These are phyloP conservation scores for Tachuris rubrigastra DNA, from an alignment of 2,113 vertebrate genomes.

Conservation along the genomic window DNA sequence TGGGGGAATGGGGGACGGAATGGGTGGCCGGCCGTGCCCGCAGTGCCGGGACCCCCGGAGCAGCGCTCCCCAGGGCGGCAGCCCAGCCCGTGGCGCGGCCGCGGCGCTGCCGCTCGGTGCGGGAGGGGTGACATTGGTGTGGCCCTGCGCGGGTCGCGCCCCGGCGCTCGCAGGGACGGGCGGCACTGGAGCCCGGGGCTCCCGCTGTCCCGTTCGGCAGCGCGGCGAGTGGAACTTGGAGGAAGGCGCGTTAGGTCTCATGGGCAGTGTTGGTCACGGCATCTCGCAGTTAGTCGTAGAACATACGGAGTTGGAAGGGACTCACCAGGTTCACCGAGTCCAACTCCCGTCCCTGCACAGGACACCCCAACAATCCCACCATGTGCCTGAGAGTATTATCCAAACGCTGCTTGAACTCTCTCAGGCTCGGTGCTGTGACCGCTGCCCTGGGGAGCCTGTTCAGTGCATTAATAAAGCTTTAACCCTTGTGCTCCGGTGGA, in stretches of 20 bases:
- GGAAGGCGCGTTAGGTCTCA: accelerated
- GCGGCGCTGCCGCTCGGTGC: not conserved
- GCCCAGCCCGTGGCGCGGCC: not conserved
- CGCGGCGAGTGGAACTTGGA: accelerated
- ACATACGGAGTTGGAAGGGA: not conserved
- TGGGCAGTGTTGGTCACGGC: accelerated
- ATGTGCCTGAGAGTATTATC: not conserved
- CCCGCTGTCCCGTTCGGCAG: not conserved
- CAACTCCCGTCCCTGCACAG: not conserved
- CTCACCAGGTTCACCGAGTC: not conserved
- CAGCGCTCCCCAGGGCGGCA: not conserved
- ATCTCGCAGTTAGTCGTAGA: not conserved
- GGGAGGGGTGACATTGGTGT: not conserved
- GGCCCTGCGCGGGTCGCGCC: not conserved
- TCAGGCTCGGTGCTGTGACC: not conserved
- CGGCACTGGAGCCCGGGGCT: not conserved
- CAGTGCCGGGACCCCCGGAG: not conserved
- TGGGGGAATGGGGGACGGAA: not conserved
- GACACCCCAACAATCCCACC: no score
- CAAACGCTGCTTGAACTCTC: not conserved
- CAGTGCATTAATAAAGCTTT: not conserved
- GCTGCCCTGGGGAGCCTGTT: not conserved
- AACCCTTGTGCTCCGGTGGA: accelerated
- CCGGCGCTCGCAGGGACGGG: accelerated
- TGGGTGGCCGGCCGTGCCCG: not conserved